Evolutionary conservation across 2,888 invertebrate species (phyloP), one percentile per base, ranked within the genome.

Genomic region (Zygogramma bicolorata): DNA sequence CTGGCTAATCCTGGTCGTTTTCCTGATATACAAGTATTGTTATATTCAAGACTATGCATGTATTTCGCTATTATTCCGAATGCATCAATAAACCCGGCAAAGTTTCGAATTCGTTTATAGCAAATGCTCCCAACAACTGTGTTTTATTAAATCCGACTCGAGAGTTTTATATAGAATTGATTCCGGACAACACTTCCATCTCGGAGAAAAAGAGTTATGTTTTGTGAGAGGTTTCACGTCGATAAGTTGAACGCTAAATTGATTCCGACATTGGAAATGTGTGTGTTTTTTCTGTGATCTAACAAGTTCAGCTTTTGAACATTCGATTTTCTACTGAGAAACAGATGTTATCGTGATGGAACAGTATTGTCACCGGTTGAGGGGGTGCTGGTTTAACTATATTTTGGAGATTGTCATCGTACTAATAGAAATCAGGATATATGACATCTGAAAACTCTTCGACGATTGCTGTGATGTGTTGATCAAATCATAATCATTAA

Each of bases 1-100:
- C 65, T 69, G 72, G 72, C 63, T 68, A 69, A 65, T 61, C 65
- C 61, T 18, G 62, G 65, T 65, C 68, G 72, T 72, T 72, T 60
- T 65, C 65, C 60, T 72, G 72, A 72, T 72, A 72, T 69, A 72
- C 72, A 69, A 72, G 68, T 65, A 72, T 72, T 72, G 72, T 72
- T 72, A 72, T 72, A 61, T 57, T 57, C 72, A 59, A 69, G 69
- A 61, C 68, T 72, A 69, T 72, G 69, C 69, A 72, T 72, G 68
- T 65, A 72, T 72, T 65, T 61, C 65, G 22, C 68, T 62, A 72
- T 71, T 67, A 71, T 66, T 72, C 68, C 46, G 42, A 65, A 69
- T 57, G 68, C 65, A 65, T 72, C 72, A 31, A 72, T 72, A 72
- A 68, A 72, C 53, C 63, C 46, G 40, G 25, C 34, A 40, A 72